Evolutionary conservation across 2,888 invertebrate genomes (phyloP), one percentile per base, ranked within the genome.

Genomic region (Epinotia nisella): DNA sequence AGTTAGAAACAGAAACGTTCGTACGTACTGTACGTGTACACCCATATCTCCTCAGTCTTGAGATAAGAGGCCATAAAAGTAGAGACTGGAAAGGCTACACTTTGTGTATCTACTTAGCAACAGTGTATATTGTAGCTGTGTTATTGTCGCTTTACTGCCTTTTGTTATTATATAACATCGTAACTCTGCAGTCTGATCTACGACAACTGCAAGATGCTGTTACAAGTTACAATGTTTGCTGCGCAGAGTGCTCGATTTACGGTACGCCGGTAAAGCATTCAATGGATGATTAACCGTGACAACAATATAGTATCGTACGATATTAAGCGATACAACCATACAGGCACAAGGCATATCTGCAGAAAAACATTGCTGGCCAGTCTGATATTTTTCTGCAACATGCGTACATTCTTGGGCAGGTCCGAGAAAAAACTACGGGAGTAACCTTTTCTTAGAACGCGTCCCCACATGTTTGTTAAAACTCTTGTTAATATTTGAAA

Each of bases 151-250:
- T 64, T 69, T 64, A 73, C 41, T 68, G 56, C 61, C 45, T 35
- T 71, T 29, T 73, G 41, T 64, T 64, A 64, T 68, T 64, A 69
- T 61, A 67, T 72, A 61, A 71, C 53, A 35, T 58, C 56, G 72
- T 73, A 62, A 73, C 62, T 73, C 73, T n/a, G n/a, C n/a, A 64
- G 29, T 17, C 56, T 73, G 73, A 73, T 73, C 69, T 69, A 69
- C 72, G 39, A 62, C 68, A 41, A 66, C 71, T 55, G 69, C 58
- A 58, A 73, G 62, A 64, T 68, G 67, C 60, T 56, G 68, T 72
- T 68, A 67, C 61, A 68, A 61, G 68, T 72, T 68, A 67, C 61
- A 68, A 61, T 68, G 68, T 72, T 49, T 21, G 62, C 19, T 24
- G 5, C 41, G 60, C 53, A 51, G 61, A 60, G n/a, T 39, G 49